Evolutionary conservation across 1,140 invertebrate genomes (phyloP).

Genomic region (Drosophila jambulina): DNA sequence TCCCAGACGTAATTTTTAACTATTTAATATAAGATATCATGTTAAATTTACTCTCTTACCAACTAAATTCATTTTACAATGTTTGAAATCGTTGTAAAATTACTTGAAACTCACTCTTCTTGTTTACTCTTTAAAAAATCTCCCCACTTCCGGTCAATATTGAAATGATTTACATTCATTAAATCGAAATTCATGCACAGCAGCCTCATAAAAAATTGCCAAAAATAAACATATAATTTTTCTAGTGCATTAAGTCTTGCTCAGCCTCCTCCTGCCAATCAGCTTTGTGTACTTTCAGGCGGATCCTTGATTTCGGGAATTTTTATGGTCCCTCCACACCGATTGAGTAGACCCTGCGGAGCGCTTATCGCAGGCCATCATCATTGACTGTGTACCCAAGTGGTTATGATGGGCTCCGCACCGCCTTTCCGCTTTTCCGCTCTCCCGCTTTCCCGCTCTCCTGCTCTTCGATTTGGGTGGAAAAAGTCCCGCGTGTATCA

Average conservation of each 20-base stretch:
- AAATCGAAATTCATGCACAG: slow-evolving; percentile 33
- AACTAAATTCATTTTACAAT: background rate
- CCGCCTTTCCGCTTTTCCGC: background rate
- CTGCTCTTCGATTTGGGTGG: slow-evolving; percentile 13
- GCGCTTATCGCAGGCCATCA: slow-evolving; percentile 74
- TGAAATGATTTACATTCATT: slow-evolving; percentile 47
- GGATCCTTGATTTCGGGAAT: slow-evolving; percentile 35
- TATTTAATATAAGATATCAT: no score
- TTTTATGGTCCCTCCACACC: slow-evolving; percentile 49
- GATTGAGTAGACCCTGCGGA: slow-evolving; percentile 72
- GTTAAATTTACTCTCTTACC: no score
- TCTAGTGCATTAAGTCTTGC: slow-evolving; percentile 54
- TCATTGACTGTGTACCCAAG: slow-evolving; percentile 71
- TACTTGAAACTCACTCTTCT: background rate
- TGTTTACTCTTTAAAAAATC: background rate
- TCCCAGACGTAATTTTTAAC: no score
- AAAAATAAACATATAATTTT: slow-evolving; percentile 51
- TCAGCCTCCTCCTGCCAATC: slow-evolving; percentile 16
- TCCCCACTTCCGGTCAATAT: slow-evolving; percentile 16
- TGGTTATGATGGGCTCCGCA: slow-evolving; percentile 27
- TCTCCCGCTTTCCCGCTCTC: background rate
- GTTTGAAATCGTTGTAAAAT: background rate
- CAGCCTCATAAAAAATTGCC: slow-evolving; percentile 18
- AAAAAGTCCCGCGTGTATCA: slow-evolving; percentile 70
- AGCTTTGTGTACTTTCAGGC: slow-evolving; percentile 29